Evolutionary conservation across 1,140 invertebrate species (phyloP).

Genomic region (Bradynema listronoti): DNA sequence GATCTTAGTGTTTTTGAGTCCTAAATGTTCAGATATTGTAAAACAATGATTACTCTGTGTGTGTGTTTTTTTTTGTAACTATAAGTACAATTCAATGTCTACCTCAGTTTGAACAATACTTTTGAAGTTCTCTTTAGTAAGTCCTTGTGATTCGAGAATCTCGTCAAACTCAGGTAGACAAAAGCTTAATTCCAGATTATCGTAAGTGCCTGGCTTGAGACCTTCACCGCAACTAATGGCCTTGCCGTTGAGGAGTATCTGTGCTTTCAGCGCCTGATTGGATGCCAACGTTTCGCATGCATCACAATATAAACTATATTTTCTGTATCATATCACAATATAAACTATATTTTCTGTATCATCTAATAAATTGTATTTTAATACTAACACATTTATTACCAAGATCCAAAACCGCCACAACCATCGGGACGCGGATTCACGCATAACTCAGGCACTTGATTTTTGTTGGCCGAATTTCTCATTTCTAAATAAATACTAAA

Average conservation of each 20-base stretch:
- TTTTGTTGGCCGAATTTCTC: slow-evolving; percentile 49
- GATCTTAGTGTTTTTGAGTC: slow-evolving; percentile 49
- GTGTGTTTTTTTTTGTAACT: neutral
- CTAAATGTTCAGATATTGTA: slow-evolving; percentile 27
- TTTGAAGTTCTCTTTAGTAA: slow-evolving; percentile 52
- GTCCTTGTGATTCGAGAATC: slow-evolving; percentile 49
- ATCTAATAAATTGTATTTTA: neutral
- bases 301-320: slow-evolving; percentile 54
- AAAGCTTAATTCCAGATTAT: slow-evolving; percentile 54
- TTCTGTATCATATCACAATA: neutral
- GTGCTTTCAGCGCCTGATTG: slow-evolving; percentile 44
- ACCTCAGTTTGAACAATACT: slow-evolving; percentile 53
- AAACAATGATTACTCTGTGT: slow-evolving; percentile 9
- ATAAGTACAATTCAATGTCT: neutral
- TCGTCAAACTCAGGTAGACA: slow-evolving; percentile 55
- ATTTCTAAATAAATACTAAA: slow-evolving; percentile 56
- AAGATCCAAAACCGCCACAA: slow-evolving; percentile 55
- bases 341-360: slow-evolving; percentile 11
- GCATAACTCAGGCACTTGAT: slow-evolving; percentile 51
- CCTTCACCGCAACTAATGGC: slow-evolving; percentile 53
- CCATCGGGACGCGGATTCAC: slow-evolving; percentile 50
- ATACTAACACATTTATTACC: slow-evolving; percentile 29
- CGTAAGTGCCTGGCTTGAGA: slow-evolving; percentile 49
- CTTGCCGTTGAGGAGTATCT: slow-evolving; percentile 51
- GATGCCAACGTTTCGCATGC: slow-evolving; percentile 50